phyloP scores from a whole-genome alignment of 1,140 invertebrate genomes.

The Hydropsyche tenuis region DNA sequence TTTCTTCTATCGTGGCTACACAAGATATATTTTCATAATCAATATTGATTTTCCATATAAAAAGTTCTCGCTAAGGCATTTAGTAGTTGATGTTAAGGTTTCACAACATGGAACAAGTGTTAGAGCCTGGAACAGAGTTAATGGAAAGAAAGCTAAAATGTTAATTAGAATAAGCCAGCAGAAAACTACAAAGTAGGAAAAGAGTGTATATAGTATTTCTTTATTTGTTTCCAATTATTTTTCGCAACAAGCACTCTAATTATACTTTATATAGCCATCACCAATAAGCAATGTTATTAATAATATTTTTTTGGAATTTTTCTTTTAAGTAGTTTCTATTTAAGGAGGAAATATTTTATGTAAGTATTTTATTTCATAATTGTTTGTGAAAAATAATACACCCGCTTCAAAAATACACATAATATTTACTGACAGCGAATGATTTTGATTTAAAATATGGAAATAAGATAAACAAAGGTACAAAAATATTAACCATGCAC shows the following conservation, averaged over 20 bases:
- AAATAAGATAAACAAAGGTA: background rate
- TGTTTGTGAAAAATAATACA: no score
- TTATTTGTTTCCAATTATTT: background rate
- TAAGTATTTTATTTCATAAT: no score
- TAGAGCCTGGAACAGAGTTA: slow-evolving; percentile 65
- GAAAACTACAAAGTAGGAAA: slow-evolving; percentile 12
- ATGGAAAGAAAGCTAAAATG: slow-evolving; percentile 57
- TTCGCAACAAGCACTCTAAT: background rate
- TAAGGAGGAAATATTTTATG: no score
- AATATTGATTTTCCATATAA: slow-evolving; percentile 48
- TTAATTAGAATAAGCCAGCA: slow-evolving; percentile 29
- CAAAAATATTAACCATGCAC: slow-evolving; percentile 43
- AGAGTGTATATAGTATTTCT: slow-evolving; percentile 16
- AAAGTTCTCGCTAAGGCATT: slow-evolving; percentile 51
- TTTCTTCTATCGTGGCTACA: slow-evolving; percentile 60
- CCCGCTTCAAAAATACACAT: no score
- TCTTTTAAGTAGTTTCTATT: no score
- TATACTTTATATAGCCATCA: slow-evolving; percentile 16
- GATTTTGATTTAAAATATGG: background rate
- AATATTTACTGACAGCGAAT: background rate
- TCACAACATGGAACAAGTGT: slow-evolving; percentile 65
- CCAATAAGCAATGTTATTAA: no score
- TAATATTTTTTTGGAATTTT: no score
- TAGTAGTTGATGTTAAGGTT: slow-evolving; percentile 61
- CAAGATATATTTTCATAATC: slow-evolving; percentile 60